These are phyloP conservation scores for Tadarida brasiliensis DNA, from an alignment of 2,797 vertebrate genomes.

Conservation along the genomic window DNA sequence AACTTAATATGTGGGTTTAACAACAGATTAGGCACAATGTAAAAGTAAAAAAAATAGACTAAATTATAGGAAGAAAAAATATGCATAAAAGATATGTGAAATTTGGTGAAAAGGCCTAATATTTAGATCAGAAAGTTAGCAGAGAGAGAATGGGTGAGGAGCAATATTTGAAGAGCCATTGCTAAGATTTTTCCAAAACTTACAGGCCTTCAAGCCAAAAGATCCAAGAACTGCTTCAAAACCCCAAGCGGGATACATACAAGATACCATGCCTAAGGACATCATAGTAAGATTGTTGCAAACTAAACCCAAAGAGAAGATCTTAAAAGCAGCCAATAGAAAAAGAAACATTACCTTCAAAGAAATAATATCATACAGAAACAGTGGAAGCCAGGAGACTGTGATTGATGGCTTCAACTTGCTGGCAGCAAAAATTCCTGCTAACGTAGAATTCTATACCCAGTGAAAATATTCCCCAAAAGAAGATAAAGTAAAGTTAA, in stretches of 20 bases:
- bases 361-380: not conserved
- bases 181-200: not conserved
- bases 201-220: not conserved
- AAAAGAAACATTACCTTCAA: not conserved
- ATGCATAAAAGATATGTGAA: not conserved
- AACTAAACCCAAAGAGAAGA: conserved; percentile 4
- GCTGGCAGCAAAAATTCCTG: not conserved
- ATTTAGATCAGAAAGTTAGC: not conserved
- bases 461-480: conserved; percentile 15
- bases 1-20: not conserved
- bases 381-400: conserved; percentile 7
- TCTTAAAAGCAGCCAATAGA: not conserved
- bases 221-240: conserved; percentile 15
- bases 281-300: conserved; percentile 31
- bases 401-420: not conserved
- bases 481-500: not conserved
- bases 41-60: not conserved
- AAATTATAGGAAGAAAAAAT: not conserved
- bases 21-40: not conserved
- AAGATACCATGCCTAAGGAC: not conserved
- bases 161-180: not conserved
- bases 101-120: not conserved
- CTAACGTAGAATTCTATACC: not conserved
- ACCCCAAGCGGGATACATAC: not conserved
- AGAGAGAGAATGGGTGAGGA: not conserved